Percentiles rank a stretch among this genome's conserved stretches.
Evolutionary conservation across 1,140 invertebrate species (phyloP).

Genomic region (Rhagoletis pomonella): DNA sequence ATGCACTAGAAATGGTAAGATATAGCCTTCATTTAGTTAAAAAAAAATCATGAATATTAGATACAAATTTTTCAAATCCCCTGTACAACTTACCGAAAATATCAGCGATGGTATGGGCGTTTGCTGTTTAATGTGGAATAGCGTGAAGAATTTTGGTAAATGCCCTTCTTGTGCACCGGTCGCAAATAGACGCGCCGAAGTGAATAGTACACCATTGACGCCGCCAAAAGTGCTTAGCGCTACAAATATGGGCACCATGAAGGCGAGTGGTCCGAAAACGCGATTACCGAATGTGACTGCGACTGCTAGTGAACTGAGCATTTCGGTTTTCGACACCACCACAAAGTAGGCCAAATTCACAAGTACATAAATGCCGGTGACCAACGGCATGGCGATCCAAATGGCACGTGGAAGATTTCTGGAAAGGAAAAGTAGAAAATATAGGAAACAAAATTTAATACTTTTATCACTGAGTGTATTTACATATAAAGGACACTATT

Average conservation of each 20-base stretch:
- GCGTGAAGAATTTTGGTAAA: constrained; percentile 85
- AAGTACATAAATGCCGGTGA: constrained; percentile 90
- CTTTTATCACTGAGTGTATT: too few relatives aligned
- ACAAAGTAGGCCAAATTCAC: constrained; percentile 94
- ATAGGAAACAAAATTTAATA: too few relatives aligned
- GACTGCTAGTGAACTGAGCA: constrained; percentile 86
- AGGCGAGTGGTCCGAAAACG: constrained; percentile 84
- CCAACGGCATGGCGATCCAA: constrained; percentile 89
- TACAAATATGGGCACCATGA: constrained; percentile 92
- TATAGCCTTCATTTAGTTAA: background rate
- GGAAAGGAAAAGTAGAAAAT: constrained; percentile 62
- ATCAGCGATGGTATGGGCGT: constrained; percentile 89
- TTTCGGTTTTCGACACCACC: constrained; percentile 85
- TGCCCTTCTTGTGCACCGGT: constrained; percentile 89
- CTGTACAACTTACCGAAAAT: constrained; percentile 79
- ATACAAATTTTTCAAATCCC: background rate
- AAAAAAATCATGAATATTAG: background rate
- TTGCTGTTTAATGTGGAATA: constrained; percentile 83
- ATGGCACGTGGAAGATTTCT: constrained; percentile 91
- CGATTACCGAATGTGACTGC: constrained; percentile 89
- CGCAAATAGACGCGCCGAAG: constrained; percentile 85
- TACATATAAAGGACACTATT: too few relatives aligned
- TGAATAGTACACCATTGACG: constrained; percentile 94
- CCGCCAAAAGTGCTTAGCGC: constrained; percentile 89
- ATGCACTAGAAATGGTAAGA: constrained; percentile 78